phyloP scores from a whole-genome alignment of 2,113 vertebrate genomes.

The Mormoops blainvillei region DNA sequence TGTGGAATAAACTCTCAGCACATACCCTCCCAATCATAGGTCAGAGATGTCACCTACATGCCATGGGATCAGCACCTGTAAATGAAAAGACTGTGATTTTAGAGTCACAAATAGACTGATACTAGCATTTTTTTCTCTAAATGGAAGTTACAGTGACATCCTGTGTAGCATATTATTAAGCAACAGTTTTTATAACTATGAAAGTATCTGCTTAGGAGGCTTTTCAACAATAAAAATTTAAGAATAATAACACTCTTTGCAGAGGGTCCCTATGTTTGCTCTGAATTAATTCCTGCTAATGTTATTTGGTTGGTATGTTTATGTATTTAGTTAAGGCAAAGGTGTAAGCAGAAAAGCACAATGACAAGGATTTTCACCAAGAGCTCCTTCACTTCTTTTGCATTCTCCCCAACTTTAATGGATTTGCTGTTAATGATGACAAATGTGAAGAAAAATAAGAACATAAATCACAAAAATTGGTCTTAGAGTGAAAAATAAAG shows the following conservation, averaged over 20 bases:
- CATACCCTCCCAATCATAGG: fast-evolving
- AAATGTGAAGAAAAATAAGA: not conserved
- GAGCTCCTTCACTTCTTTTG: not conserved
- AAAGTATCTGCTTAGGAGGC: not conserved
- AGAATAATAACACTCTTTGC: not conserved
- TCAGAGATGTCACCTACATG: not conserved
- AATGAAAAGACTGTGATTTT: not conserved
- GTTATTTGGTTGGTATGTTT: not conserved
- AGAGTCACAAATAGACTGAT: not conserved
- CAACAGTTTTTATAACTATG: not conserved
- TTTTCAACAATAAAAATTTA: not conserved
- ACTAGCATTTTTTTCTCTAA: not conserved
- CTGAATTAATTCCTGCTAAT: not conserved
- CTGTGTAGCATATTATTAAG: not conserved
- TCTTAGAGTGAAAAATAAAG: not conserved
- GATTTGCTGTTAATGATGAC: not conserved
- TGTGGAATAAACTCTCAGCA: fast-evolving
- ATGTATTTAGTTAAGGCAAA: not conserved
- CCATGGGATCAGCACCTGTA: not conserved
- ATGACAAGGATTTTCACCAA: not conserved
- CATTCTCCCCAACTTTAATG: not conserved
- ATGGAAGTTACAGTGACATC: not conserved
- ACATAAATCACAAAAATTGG: not conserved
- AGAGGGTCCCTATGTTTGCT: not conserved
- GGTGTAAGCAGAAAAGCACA: not conserved